Percentiles rank a stretch among this genome's conserved stretches.
Evolutionary conservation across 2,888 invertebrate genomes (phyloP).

Genomic region (Brenthis hecate): DNA sequence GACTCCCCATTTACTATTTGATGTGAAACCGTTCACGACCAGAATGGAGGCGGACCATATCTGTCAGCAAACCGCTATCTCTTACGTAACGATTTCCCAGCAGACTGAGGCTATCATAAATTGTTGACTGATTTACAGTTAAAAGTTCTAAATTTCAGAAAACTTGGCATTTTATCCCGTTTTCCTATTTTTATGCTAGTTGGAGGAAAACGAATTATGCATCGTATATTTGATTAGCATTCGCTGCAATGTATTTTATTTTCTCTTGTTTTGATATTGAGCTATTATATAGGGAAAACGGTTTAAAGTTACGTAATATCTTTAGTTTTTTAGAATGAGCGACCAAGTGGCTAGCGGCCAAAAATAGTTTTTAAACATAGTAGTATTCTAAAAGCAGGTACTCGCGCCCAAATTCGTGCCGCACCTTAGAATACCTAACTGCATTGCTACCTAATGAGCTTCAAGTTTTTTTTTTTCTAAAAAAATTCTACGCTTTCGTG

Average conservation of each 20-base stretch:
- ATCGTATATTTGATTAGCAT: background rate
- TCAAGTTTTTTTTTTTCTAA: background rate
- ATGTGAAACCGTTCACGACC: constrained; percentile 15
- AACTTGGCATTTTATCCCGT: background rate
- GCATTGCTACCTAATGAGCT: constrained; percentile 3
- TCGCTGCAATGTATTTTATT: background rate
- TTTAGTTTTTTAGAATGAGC: too few relatives aligned
- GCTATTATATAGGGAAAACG: too few relatives aligned
- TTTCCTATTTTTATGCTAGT: background rate
- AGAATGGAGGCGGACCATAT: constrained; percentile 20
- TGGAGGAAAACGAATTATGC: too few relatives aligned
- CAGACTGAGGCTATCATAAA: background rate
- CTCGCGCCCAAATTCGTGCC: background rate
- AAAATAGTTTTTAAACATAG: too few relatives aligned
- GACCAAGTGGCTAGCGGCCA: too few relatives aligned
- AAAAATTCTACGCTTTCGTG: background rate
- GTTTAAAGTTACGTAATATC: too few relatives aligned
- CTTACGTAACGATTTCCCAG: constrained; percentile 11
- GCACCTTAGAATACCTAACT: constrained; percentile 2
- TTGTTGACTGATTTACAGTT: background rate
- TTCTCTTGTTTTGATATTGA: too few relatives aligned
- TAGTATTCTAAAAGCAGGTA: too few relatives aligned
- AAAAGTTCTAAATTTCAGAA: background rate
- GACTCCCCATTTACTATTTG: constrained; percentile 16
- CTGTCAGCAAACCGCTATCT: constrained; percentile 14